Base-by-base conservation (phyloP, 2,888 invertebrate species). In the Creontiades dilutus region DNA sequence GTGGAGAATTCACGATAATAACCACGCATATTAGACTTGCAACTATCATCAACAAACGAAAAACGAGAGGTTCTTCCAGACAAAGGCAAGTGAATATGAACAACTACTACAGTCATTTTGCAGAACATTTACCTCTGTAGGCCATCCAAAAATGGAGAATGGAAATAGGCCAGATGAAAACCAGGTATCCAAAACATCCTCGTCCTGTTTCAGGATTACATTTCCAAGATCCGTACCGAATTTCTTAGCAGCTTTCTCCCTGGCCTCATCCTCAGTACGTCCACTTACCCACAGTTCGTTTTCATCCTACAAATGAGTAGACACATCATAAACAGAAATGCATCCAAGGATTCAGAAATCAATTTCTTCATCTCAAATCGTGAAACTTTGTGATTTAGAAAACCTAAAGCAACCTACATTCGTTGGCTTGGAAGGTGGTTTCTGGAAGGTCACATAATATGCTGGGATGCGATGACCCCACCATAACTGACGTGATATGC, bases 401-500 rank as follows among this genome's bases (percentile, higher is more conserved):
- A 2, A 37, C 7, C 2, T 2, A 2, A 37, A 4, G 37, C 37
- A 46, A 37, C 82, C 47, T 61, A 89, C 89, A 14, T 55, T 57
- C 28, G 57, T 37, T 12, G 89, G 75, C 23, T 78, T 86, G 7
- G 82, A 57, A 68, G 92, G 91, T 5, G 93, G 91, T 92, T 94
- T 95, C 90, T 94, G 94, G 89, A 95, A 93, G 13, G 94, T 94
- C 16, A 98, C 96, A 93, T 95, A 95, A 93, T 99, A 99, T 0
- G 98, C 99, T 0, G 99, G 99, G 92, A 99, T 98, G 90, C 98
- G 95, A 94, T 99, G 99, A 0, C 99, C 99, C 99, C 99, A 99
- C 99, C 99, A 99, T 89, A 99, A 94, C 93, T 99, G 99, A 0
- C 98, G 95, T 0, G 99, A 99, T 90, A 99, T 97, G 94, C 99